These are phyloP conservation scores for Thecocarcelia acutangulata DNA, from an alignment of 2,888 invertebrate genomes.

Conservation along the genomic window DNA sequence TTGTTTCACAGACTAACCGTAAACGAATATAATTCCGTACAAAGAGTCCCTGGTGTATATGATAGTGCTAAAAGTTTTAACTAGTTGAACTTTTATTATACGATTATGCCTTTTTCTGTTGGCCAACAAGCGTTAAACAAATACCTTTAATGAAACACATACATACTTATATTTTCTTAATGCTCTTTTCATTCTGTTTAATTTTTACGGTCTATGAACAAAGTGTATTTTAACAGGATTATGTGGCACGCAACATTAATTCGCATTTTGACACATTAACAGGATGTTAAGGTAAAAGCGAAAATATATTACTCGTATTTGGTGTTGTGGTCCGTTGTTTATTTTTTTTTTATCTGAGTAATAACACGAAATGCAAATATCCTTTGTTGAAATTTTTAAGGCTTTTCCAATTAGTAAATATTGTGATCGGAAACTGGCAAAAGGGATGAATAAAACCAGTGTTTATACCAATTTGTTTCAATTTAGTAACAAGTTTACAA, in stretches of 20 bases:
- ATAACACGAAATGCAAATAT: conserved; percentile 24
- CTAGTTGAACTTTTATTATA: not conserved
- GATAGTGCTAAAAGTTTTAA: conserved; percentile 8
- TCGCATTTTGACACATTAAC: conserved; percentile 63
- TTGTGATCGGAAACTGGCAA: no score
- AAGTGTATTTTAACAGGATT: conserved; percentile 66
- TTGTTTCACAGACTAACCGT: no score
- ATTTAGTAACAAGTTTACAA: no score
- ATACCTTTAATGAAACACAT: conserved; percentile 1
- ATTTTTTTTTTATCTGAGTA: not conserved
- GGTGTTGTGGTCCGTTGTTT: not conserved
- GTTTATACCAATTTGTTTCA: no score
- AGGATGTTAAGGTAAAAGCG: conserved; percentile 50
- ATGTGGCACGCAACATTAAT: conserved; percentile 67
- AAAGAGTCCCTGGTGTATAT: conserved; percentile 15
- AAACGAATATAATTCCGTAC: no score
- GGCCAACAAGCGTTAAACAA: conserved; percentile 3
- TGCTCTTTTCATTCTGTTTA: conserved; percentile 20
- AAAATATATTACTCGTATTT: conserved; percentile 22
- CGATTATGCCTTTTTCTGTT: not conserved
- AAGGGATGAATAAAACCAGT: no score
- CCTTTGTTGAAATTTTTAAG: not conserved
- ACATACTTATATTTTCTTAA: not conserved
- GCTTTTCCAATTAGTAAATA: not conserved
- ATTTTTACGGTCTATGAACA: conserved; percentile 58